Conservation (phyloP, 92 coral and sea anemone species). For the Plumapathes pennacea region DNA sequence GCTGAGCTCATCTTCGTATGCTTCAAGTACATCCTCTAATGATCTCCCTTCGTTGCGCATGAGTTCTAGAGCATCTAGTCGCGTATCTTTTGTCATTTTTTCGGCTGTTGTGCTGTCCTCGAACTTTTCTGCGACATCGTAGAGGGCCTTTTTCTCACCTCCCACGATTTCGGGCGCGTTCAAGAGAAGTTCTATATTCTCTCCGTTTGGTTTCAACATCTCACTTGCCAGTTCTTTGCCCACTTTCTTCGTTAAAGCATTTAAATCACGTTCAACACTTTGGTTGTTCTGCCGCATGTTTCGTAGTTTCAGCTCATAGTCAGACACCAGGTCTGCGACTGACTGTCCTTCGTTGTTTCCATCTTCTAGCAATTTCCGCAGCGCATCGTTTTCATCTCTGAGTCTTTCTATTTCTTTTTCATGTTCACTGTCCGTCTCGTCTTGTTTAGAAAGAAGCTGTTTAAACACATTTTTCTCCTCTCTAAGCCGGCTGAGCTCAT, state of each 20-base stretch:
- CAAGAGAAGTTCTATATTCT: background rate
- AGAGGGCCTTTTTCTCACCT: conserved; percentile 38
- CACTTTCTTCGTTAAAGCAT: conserved; percentile 26
- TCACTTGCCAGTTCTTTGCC: conserved; percentile 35
- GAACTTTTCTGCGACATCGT: conserved; percentile 33
- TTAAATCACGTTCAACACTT: conserved; percentile 15
- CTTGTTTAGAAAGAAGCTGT: background rate
- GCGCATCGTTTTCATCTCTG: conserved; percentile 35
- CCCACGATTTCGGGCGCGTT: conserved; percentile 41
- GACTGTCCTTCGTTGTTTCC: background rate
- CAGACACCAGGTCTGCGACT: conserved; percentile 33
- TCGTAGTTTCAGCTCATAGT: conserved; percentile 52
- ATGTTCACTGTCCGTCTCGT: conserved; percentile 55
- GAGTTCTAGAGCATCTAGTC: background rate
- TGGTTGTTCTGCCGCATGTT: conserved; percentile 27
- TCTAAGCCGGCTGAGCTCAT: conserved; percentile 37
- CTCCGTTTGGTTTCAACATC: conserved; percentile 5
- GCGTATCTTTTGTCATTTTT: too few species aligned
- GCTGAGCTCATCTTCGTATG: conserved; percentile 33
- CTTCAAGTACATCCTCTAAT: conserved; percentile 29
- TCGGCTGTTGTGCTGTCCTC: conserved; percentile 50
- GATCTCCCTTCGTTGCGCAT: conserved; percentile 37
- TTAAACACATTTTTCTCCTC: too few species aligned
- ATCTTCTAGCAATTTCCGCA: conserved; percentile 1
- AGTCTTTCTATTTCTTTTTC: conserved; percentile 63